Percentiles rank a stretch among this genome's conserved stretches.
phyloP scores from a whole-genome alignment of 2,797 vertebrate species.

The Linurgus olivaceus region DNA sequence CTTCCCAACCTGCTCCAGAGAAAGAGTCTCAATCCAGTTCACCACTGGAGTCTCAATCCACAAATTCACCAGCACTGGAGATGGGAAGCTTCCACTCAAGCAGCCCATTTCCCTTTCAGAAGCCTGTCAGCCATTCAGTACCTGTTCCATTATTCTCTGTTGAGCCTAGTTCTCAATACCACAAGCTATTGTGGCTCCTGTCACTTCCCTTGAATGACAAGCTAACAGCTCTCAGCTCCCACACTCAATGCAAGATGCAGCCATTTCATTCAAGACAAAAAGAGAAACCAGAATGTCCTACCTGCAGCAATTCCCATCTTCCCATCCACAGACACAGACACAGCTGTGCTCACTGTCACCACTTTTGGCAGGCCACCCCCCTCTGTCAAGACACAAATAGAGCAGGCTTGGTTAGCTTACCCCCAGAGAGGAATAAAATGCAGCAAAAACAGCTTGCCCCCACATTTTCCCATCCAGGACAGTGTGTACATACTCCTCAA shows the following conservation, averaged over 20 bases:
- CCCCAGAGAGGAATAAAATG: not conserved
- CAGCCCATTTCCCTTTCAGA: not conserved
- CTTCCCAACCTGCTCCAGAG: not conserved
- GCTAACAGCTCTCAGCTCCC: slow-evolving; percentile 9
- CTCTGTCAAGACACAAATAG: slow-evolving; percentile 74
- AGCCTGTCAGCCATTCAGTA: not conserved
- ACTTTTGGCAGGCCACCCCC: slow-evolving; percentile 76
- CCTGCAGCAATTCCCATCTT: slow-evolving; percentile 91
- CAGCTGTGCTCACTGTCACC: slow-evolving; percentile 84
- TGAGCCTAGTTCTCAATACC: not conserved
- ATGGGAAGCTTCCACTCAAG: not conserved
- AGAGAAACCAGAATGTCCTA: slow-evolving; percentile 73
- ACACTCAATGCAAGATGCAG: not conserved
- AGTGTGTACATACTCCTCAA: not conserved
- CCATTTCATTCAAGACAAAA: slow-evolving; percentile 1
- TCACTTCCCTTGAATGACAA: slow-evolving; percentile 1
- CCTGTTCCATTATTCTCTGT: not conserved
- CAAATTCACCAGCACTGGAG: not conserved
- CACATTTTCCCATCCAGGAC: not conserved
- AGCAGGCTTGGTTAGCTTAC: not conserved
- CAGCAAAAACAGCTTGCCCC: not conserved
- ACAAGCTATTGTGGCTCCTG: not conserved
- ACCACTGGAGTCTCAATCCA: not conserved
- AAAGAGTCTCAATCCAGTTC: not conserved
- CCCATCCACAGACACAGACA: slow-evolving; percentile 85